A percentile compares a stretch with the other conserved stretches of the same genome.
phyloP scores from a whole-genome alignment of 2,888 invertebrate species.

The Tinea pellionella region DNA sequence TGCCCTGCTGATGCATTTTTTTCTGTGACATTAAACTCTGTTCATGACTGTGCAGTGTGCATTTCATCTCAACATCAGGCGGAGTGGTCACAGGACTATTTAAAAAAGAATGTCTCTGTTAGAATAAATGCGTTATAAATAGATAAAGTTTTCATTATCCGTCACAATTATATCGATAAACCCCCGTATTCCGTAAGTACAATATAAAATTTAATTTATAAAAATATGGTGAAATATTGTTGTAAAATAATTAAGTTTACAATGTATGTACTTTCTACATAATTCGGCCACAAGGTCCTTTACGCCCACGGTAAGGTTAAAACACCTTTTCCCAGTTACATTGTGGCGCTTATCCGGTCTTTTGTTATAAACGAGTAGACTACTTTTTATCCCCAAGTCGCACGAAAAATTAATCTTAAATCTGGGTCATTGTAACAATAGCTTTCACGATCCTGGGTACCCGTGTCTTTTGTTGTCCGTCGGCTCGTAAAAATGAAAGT shows the following conservation, averaged over 20 bases:
- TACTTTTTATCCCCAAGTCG: constrained; percentile 21
- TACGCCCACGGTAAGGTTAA: constrained; percentile 2
- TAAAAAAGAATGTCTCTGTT: too few relatives aligned
- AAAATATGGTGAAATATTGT: background rate
- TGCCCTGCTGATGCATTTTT: too few relatives aligned
- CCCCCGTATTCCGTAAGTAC: too few relatives aligned
- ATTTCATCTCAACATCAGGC: too few relatives aligned
- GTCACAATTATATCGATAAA: too few relatives aligned
- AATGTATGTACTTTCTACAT: background rate
- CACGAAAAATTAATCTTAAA: constrained; percentile 33
- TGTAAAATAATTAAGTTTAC: background rate
- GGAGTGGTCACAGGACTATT: too few relatives aligned
- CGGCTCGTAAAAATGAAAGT: constrained; percentile 9
- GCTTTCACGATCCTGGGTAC: constrained; percentile 13
- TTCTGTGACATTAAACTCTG: too few relatives aligned
- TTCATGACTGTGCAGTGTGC: too few relatives aligned
- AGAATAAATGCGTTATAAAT: too few relatives aligned
- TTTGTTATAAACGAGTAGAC: constrained; percentile 11
- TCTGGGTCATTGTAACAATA: constrained; percentile 22
- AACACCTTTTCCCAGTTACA: constrained; percentile 13
- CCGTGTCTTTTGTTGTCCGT: constrained; percentile 3
- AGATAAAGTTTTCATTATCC: too few relatives aligned
- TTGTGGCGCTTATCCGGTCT: constrained; percentile 11
- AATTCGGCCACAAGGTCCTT: constrained; percentile 1
- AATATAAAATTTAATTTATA: background rate